These are phyloP conservation scores for Cyphomyrus discorhynchus DNA, from an alignment of 2,113 vertebrate genomes.

Conservation along the genomic window DNA sequence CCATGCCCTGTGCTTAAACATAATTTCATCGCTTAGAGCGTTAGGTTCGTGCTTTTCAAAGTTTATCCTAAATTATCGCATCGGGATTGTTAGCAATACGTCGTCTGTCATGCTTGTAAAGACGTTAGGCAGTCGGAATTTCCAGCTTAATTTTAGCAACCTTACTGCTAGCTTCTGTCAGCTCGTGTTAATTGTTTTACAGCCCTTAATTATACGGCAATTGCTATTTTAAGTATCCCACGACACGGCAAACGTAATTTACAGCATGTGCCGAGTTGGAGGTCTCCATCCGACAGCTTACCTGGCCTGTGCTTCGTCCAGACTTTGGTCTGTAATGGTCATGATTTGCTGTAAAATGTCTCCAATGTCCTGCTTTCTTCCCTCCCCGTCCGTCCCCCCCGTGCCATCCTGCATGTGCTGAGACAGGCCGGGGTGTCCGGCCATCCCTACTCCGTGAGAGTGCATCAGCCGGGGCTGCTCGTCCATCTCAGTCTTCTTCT, in stretches of 20 bases:
- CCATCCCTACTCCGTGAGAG: constrained; percentile 89
- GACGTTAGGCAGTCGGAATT: background rate
- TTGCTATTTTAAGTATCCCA: constrained; percentile 5
- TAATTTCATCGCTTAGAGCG: background rate
- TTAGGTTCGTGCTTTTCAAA: background rate
- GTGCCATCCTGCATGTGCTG: constrained; percentile 87
- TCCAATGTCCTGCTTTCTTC: constrained; percentile 95
- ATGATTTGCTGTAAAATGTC: constrained; percentile 99
- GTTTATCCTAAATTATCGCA: background rate
- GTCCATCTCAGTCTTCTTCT: constrained; percentile 74
- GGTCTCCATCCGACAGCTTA: constrained; percentile 46
- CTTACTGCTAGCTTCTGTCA: background rate
- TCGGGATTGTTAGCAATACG: no score
- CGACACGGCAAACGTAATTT: background rate
- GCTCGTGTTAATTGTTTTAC: constrained; percentile 15
- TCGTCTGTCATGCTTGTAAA: background rate
- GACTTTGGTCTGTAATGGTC: constrained; percentile 98
- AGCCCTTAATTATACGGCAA: background rate
- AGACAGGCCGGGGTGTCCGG: constrained; percentile 87
- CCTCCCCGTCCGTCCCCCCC: constrained; percentile 80
- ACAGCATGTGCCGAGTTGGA: background rate
- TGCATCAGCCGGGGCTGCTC: constrained; percentile 94
- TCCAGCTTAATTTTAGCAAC: background rate
- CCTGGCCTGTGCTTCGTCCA: constrained; percentile 98
- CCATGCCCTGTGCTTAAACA: background rate